phyloP scores from a whole-genome alignment of 2,797 vertebrate species.

The Siniperca obscura region DNA sequence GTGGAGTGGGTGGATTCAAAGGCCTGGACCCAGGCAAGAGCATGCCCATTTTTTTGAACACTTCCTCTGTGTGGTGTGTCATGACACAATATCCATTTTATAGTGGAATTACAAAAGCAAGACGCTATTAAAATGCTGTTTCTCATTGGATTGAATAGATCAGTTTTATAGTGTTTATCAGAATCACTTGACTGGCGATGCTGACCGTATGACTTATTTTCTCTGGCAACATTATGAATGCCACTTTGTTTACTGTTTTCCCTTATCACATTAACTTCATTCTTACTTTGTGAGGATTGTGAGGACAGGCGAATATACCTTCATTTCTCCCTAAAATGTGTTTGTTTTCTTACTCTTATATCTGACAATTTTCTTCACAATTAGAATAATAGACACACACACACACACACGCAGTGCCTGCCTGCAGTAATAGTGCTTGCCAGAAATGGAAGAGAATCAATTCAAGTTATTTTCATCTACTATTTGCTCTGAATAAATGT shows the following conservation, averaged over 20 bases:
- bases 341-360: slow-evolving; percentile 40
- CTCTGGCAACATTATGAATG: slow-evolving; percentile 3
- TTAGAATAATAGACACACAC: slow-evolving; percentile 26
- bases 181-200: slow-evolving; percentile 30
- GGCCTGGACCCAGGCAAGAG: background rate
- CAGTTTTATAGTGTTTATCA: slow-evolving; percentile 10
- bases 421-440: slow-evolving; percentile 43
- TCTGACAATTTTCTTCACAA: slow-evolving; percentile 41
- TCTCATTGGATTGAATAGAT: slow-evolving; percentile 24
- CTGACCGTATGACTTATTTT: slow-evolving; percentile 4
- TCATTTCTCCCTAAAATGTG: slow-evolving; percentile 22
- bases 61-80: slow-evolving; percentile 6
- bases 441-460: slow-evolving; percentile 56
- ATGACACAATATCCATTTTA: slow-evolving; percentile 6
- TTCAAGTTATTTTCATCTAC: slow-evolving; percentile 61
- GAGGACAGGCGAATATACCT: slow-evolving; percentile 12
- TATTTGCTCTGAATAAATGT: slow-evolving; percentile 66
- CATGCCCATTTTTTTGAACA: background rate
- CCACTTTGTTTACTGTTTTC: slow-evolving; percentile 21
- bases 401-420: slow-evolving; percentile 7
- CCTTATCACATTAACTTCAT: slow-evolving; percentile 15
- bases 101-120: slow-evolving; percentile 4
- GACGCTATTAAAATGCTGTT: background rate
- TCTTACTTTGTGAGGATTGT: slow-evolving; percentile 7
- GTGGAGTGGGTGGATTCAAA: too few relatives aligned